Conservation (phyloP, 2,113 vertebrate genomes). For the Laticauda colubrina region DNA sequence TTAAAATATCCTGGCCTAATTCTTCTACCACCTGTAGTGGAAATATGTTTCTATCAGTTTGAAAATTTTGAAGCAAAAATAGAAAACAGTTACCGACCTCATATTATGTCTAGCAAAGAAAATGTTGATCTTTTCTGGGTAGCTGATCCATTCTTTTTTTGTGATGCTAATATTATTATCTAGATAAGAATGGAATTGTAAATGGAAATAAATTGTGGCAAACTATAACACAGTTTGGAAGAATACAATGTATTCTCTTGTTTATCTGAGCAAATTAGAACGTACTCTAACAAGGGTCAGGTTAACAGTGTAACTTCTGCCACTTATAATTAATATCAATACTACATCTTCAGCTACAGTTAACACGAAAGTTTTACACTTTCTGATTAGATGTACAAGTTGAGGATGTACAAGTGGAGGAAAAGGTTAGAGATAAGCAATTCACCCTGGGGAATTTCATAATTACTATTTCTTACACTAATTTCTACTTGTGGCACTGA, state of each 20-base stretch:
- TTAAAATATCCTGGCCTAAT: not conserved
- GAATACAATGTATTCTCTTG: not conserved
- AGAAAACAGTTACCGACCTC: not conserved
- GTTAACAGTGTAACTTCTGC: not conserved
- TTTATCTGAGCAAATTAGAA: slow-evolving; percentile 10
- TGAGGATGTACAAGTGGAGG: not conserved
- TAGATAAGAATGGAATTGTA: not conserved
- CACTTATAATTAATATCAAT: slow-evolving; percentile 12
- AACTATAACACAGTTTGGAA: not conserved
- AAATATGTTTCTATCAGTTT: not conserved
- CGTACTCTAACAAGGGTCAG: not conserved
- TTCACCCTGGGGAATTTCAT: not conserved
- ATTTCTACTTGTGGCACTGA: not conserved
- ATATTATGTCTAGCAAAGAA: not conserved
- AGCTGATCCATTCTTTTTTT: slow-evolving; percentile 8
- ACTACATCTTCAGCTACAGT: not conserved
- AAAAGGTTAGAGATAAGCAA: not conserved
- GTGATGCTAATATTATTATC: not conserved
- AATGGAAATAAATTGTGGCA: not conserved
- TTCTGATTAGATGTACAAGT: not conserved
- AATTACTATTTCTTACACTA: not conserved
- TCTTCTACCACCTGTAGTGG: not conserved
- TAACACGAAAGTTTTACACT: not conserved
- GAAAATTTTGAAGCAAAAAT: not conserved
- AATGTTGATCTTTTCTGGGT: slow-evolving; percentile 9